Base-by-base conservation (phyloP, 1,140 invertebrate species). In the fruit fly (Drosophila melanogaster) region DNA sequence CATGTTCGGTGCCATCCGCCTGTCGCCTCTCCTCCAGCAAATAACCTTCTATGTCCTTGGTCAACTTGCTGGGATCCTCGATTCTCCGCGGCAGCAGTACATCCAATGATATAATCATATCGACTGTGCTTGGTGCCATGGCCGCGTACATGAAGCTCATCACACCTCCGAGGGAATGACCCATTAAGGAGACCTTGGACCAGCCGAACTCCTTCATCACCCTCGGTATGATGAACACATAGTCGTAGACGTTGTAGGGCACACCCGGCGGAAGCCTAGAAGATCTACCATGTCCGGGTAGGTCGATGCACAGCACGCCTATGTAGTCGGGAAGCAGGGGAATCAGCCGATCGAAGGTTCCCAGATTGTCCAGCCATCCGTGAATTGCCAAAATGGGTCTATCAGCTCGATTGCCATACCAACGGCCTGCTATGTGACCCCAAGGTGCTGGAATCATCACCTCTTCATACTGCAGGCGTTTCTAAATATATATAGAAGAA, bases 301-400 rank as follows among this genome's bases (percentile, higher is more conserved):
- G 93, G 91, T 96, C 96, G 8, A 96, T 93, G 1, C 95, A 94
- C 4, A 96, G 83, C 54, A 95, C 92, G 3, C 94, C 93, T 8
- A 94, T 71, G 56, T 95, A 92, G 33, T 93, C 86, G 4, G 93
- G 92, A 15, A 96, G 77, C 33, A 94, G 78, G 5, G 95, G 95
- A 26, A 94, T 93, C 26, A 96, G 80, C 1, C 92, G 92, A 87
- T 96, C 95, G 92, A 95, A 97, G 3, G 94, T 94, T 8, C 94
- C 95, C 37, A 95, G 94, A 84, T 96, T 96, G 77, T 96, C 95
- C 92, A 95, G 93, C 95, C 95, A 96, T 1, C 96, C 96, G 85
- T 97, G 96, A 12, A 96, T 62, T 0, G 94, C 94, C 17, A 97
- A 77, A 30, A 96, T 94, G 0, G 96, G 96, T 26, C 93, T 92